phyloP scores from a whole-genome alignment of 2,888 invertebrate genomes.

The Thecocarcelia acutangulata region DNA sequence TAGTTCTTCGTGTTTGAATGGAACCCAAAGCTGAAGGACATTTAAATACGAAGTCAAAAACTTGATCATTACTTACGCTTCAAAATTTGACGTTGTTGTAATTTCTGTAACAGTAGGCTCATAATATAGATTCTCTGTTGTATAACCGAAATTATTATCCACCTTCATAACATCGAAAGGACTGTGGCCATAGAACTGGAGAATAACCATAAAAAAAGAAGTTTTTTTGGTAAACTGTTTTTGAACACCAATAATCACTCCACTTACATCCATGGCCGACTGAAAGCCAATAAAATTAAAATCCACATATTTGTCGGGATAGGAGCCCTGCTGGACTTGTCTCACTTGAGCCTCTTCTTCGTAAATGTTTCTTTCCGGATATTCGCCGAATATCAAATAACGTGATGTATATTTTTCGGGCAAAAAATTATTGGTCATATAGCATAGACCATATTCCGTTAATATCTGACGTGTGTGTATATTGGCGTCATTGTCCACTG shows the following conservation, averaged over 20 bases:
- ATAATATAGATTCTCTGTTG: constrained; percentile 60
- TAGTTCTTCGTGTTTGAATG: too few relatives aligned
- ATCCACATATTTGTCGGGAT: constrained; percentile 76
- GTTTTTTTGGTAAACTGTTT: background rate
- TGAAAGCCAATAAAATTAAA: constrained; percentile 77
- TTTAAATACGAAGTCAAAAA: too few relatives aligned
- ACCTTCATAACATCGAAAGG: constrained; percentile 70
- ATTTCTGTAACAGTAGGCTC: constrained; percentile 62
- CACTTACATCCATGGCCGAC: constrained; percentile 65
- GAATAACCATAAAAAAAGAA: background rate
- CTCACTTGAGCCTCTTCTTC: constrained; percentile 60
- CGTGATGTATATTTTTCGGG: constrained; percentile 75
- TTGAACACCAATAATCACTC: background rate
- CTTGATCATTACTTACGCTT: constrained; percentile 62
- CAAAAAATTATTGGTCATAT: constrained; percentile 75
- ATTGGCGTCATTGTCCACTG: constrained; percentile 57
- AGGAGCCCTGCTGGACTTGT: constrained; percentile 69
- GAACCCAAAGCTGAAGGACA: too few relatives aligned
- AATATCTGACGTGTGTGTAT: constrained; percentile 77
- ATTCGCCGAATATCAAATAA: constrained; percentile 74
- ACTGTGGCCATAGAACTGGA: constrained; percentile 69
- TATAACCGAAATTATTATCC: constrained; percentile 68
- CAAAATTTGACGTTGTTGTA: constrained; percentile 63
- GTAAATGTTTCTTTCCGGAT: constrained; percentile 68
- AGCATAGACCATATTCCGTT: constrained; percentile 81